Evolutionary conservation across 2,113 vertebrate species (phyloP).

Genomic region (Mionectes macconnelli): DNA sequence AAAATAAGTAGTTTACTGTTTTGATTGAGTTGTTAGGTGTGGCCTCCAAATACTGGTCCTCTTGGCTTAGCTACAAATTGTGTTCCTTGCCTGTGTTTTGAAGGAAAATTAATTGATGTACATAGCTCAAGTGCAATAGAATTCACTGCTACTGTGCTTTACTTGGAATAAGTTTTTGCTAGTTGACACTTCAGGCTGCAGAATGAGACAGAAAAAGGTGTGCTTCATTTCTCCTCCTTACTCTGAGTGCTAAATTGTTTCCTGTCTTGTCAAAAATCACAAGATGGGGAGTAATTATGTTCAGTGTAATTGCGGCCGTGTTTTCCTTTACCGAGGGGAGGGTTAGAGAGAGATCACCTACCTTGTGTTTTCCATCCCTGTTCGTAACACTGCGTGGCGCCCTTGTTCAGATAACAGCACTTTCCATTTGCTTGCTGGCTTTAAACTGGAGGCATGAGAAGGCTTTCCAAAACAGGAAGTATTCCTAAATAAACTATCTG

Average conservation of each 20-base stretch:
- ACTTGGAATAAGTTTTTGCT: not conserved
- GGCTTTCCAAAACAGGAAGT: not conserved
- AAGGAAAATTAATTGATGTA: not conserved
- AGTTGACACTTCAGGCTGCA: not conserved
- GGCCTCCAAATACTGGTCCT: not conserved
- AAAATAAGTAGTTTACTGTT: not conserved
- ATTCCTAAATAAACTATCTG: not conserved
- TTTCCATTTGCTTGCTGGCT: not conserved
- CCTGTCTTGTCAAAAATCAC: not conserved
- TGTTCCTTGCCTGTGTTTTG: not conserved
- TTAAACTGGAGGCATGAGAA: not conserved
- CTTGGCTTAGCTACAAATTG: not conserved
- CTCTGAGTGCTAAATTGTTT: fast-evolving
- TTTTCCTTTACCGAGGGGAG: not conserved
- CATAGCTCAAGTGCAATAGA: not conserved
- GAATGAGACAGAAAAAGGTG: not conserved
- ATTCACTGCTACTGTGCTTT: not conserved
- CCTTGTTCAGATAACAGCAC: not conserved
- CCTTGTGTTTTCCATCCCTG: fast-evolving
- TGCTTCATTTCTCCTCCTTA: not conserved
- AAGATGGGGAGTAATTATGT: fast-evolving
- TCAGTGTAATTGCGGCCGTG: fast-evolving
- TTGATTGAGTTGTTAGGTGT: not conserved
- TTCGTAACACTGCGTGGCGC: not conserved
- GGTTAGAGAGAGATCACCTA: fast-evolving